Evolutionary conservation across 2,888 invertebrate genomes (phyloP).

Genomic region (Eupithecia pulchellata): DNA sequence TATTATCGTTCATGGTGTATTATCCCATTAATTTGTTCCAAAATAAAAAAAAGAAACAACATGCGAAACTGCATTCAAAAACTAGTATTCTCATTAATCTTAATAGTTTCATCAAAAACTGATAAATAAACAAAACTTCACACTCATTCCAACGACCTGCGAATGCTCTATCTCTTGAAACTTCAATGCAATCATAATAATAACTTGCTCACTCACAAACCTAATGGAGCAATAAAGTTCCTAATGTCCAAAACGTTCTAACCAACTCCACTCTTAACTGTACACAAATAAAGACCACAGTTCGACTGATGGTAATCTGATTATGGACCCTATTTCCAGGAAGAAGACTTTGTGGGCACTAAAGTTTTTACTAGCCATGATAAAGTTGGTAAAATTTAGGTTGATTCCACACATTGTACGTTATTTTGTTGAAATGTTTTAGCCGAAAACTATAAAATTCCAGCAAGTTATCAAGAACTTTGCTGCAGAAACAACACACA

Average conservation of each 20-base stretch:
- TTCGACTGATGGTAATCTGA: neutral
- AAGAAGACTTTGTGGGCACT: conserved; percentile 24
- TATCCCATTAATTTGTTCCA: neutral
- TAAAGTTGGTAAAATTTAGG: conserved; percentile 29
- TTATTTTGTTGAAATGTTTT: conserved; percentile 13
- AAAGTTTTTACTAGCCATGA: conserved; percentile 28
- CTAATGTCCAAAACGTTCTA: neutral
- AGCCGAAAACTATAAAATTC: conserved; percentile 19
- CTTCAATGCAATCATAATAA: conserved; percentile 1
- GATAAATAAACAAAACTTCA: neutral
- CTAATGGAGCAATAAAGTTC: neutral
- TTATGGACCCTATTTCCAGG: conserved; percentile 7
- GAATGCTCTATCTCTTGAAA: neutral
- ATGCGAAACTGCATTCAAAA: neutral
- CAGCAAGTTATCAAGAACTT: neutral
- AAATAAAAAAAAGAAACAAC: neutral
- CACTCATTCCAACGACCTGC: neutral
- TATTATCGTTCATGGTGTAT: no score
- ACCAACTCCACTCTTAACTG: neutral
- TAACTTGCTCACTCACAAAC: conserved; percentile 13
- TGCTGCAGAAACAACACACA: neutral
- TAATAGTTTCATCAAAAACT: neutral
- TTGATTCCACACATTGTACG: conserved; percentile 18
- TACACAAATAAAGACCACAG: neutral
- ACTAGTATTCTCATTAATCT: neutral